Evolutionary conservation across 2,113 vertebrate species (phyloP), one percentile per base, ranked within the genome.

Genomic region (Apaloderma vittatum): DNA sequence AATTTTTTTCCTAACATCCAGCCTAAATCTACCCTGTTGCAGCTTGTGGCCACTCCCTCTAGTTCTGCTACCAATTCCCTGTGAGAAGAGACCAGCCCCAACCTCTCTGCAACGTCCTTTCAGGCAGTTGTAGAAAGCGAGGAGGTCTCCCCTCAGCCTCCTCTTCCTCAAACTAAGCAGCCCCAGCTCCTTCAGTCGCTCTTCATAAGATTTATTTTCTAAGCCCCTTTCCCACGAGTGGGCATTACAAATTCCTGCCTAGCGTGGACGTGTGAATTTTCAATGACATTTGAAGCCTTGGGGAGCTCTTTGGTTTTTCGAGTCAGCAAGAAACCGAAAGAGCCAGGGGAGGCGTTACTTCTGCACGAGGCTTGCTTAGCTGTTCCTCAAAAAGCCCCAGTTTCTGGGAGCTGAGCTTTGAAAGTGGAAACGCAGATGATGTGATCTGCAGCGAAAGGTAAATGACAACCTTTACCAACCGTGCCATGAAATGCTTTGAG

Each of bases 191-290:
- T 40, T 40, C 40, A 40, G 40, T 40, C 10, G 40, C 40, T 40
- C 40, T 40, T 40, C 40, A 8, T 40, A 40, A 40, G 40, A 40
- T 40, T 40, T 40, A 40, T 40, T 40, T 40, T 40, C 40, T 40
- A 40, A 40, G 40, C 40, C 40, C 40, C 40, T 40, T 40, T 40
- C 40, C 40, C 11, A 40, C 12, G 40, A 40, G 40, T 40, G 40
- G 61, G 40, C 34, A 18, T 29, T 17, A 46, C 36, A 14, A 8
- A 8, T 16, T 22, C 0, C 0, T 40, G 79, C 22, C 37, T 34
- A 5, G 20, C 46, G 4, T 5, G 3, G 19, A 9, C 0, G 2
- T 24, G 37, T 29, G 73, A 30, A 24, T 57, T 92, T 65, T 36
- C 37, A 11, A 4, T 36, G 37, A 36, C 46, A 24, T 36, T 36